phyloP scores from a whole-genome alignment of 23 tunicate genomes.

The Halocynthia roretzi region DNA sequence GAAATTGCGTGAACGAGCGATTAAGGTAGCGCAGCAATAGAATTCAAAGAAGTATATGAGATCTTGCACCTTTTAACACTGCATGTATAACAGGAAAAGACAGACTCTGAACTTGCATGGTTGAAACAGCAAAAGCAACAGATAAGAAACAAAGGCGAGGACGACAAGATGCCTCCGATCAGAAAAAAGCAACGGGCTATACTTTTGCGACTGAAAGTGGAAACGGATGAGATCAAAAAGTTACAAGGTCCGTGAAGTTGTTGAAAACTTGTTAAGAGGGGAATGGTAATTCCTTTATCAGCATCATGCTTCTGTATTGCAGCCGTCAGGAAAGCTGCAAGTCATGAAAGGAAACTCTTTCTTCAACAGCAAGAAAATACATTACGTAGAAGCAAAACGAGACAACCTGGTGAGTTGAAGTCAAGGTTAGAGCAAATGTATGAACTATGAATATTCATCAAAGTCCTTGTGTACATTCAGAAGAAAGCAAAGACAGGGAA shows the following conservation, averaged over 20 bases:
- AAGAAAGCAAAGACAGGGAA: not conserved
- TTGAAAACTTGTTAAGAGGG: not conserved
- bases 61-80: too few relatives aligned
- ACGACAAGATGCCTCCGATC: constrained; percentile 85
- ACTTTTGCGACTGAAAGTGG: constrained; percentile 46
- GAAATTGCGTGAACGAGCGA: constrained; percentile 68
- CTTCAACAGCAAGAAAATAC: constrained; percentile 51
- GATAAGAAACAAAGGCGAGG: constrained; percentile 61
- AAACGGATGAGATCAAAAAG: constrained; percentile 70
- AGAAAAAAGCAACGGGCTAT: constrained; percentile 79
- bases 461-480: too few relatives aligned
- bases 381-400: not conserved
- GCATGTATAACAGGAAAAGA: constrained; percentile 52
- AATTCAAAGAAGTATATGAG: too few relatives aligned
- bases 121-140: constrained; percentile 46
- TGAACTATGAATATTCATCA: too few relatives aligned
- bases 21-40: constrained; percentile 38
- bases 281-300: not conserved
- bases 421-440: not conserved
- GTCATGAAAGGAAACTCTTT: constrained; percentile 55
- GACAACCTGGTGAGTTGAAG: constrained; percentile 3
- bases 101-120: constrained; percentile 70
- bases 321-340: constrained; percentile 76
- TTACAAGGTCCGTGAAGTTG: constrained; percentile 38
- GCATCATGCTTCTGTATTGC: constrained; percentile 4